Conservation (phyloP, 2,888 invertebrate genomes). For the Pandemis corylana region DNA sequence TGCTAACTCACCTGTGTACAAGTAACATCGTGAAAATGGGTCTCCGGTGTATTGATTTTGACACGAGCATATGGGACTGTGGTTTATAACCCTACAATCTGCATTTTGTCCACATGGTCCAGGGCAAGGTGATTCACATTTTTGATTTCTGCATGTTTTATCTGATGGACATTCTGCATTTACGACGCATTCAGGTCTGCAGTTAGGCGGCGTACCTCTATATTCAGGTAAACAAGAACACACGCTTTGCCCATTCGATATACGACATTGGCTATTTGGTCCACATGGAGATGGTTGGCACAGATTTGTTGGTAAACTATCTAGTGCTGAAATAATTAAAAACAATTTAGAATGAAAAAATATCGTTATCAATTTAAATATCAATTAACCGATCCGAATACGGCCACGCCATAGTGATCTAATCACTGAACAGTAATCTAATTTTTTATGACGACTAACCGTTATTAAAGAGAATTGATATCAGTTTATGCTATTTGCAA, state of each 20-base stretch:
- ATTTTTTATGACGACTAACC: no score
- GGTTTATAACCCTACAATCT: constrained; percentile 89
- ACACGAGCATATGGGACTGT: constrained; percentile 89
- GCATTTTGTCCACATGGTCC: constrained; percentile 89
- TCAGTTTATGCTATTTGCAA: constrained; percentile 9
- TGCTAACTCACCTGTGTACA: constrained; percentile 70
- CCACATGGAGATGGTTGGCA: constrained; percentile 87
- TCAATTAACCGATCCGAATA: no score
- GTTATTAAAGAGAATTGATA: no score
- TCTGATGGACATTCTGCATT: constrained; percentile 87
- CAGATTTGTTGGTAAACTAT: constrained; percentile 71
- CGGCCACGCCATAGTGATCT: no score
- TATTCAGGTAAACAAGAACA: constrained; percentile 89
- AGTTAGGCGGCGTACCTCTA: constrained; percentile 88
- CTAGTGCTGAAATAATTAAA: constrained; percentile 58
- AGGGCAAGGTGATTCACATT: constrained; percentile 89
- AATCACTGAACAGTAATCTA: no score
- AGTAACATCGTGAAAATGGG: constrained; percentile 87
- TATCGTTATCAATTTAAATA: neutral
- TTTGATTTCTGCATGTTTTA: constrained; percentile 88
- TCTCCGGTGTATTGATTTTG: constrained; percentile 85
- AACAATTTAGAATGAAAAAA: neutral
- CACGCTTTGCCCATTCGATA: constrained; percentile 85
- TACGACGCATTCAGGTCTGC: constrained; percentile 90
- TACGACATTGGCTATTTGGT: constrained; percentile 86